phyloP scores from a whole-genome alignment of 2,113 vertebrate species.

The Arizona elegans region DNA sequence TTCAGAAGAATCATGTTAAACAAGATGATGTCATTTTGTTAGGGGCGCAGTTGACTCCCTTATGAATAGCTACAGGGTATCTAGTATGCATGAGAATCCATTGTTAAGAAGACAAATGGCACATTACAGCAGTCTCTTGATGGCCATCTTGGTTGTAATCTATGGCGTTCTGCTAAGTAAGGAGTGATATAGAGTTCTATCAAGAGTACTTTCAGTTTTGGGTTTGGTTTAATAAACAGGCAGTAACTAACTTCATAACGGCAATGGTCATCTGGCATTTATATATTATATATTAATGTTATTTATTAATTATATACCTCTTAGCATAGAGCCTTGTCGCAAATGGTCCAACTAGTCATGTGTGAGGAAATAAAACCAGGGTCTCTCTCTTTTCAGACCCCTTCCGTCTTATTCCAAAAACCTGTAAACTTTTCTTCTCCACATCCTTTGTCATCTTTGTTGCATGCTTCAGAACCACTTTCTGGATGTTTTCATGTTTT shows the following conservation, averaged over 20 bases:
- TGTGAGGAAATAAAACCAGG: not conserved
- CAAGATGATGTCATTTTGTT: constrained; percentile 57
- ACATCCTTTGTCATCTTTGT: not conserved
- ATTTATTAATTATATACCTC: not conserved
- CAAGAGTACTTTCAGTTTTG: constrained; percentile 55
- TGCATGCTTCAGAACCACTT: not conserved
- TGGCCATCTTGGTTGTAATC: constrained; percentile 61
- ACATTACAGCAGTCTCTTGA: constrained; percentile 64
- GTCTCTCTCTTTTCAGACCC: not conserved
- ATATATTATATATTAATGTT: not conserved
- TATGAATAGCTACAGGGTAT: constrained; percentile 49
- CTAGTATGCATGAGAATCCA: constrained; percentile 68
- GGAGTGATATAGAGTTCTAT: constrained; percentile 62
- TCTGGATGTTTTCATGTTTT: not conserved
- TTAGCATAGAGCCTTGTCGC: not conserved
- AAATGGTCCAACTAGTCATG: not conserved
- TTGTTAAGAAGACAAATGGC: constrained; percentile 61
- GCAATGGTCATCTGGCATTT: constrained; percentile 49
- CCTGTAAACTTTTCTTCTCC: not conserved
- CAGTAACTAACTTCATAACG: constrained; percentile 53
- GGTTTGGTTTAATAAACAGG: constrained; percentile 34
- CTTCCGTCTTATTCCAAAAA: not conserved
- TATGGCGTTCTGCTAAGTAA: constrained; percentile 59
- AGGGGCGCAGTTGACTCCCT: constrained; percentile 53
- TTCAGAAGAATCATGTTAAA: constrained; percentile 61